These are phyloP conservation scores for Tridacna gigas DNA, from an alignment of 2,888 invertebrate species.

Conservation along the genomic window DNA sequence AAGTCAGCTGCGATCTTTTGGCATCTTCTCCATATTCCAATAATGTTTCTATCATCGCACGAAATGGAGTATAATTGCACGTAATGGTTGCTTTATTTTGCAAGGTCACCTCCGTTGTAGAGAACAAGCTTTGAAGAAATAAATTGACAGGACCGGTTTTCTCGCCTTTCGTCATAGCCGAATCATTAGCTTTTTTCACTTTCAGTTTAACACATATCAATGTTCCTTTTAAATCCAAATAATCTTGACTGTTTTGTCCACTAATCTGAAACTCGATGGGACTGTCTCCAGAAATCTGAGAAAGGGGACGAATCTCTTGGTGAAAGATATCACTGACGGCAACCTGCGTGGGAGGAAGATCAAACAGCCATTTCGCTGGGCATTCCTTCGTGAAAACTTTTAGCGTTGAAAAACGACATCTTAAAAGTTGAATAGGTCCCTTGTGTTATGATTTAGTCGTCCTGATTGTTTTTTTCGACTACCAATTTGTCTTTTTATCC, in stretches of 20 bases:
- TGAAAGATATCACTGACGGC: slow-evolving; percentile 35
- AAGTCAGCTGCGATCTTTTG: slow-evolving; percentile 18
- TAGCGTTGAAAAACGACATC: slow-evolving; percentile 39
- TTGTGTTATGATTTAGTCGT: not conserved
- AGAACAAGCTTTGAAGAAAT: slow-evolving; percentile 34
- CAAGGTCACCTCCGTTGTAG: slow-evolving; percentile 34
- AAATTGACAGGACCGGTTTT: slow-evolving; percentile 32
- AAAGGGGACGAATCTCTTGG: slow-evolving; percentile 39
- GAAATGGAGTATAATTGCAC: slow-evolving; percentile 25
- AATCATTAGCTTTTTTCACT: slow-evolving; percentile 24
- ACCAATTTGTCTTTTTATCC: too few species aligned
- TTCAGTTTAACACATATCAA: slow-evolving; percentile 38
- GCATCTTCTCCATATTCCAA: slow-evolving; percentile 20
- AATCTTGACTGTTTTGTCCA: slow-evolving; percentile 45
- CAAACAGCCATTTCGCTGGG: slow-evolving; percentile 35
- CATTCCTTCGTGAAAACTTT: slow-evolving; percentile 44
- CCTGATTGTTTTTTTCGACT: not conserved
- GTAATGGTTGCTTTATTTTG: slow-evolving; percentile 29
- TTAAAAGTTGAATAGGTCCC: not conserved
- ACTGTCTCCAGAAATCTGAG: slow-evolving; percentile 38
- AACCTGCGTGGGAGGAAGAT: slow-evolving; percentile 37
- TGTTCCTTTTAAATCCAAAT: slow-evolving; percentile 35
- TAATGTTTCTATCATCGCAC: slow-evolving; percentile 24
- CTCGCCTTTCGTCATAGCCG: not conserved
- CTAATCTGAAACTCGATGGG: slow-evolving; percentile 42